Evolutionary conservation across 2,797 vertebrate species (phyloP).

Genomic region (Ctenosaura bakeri): DNA sequence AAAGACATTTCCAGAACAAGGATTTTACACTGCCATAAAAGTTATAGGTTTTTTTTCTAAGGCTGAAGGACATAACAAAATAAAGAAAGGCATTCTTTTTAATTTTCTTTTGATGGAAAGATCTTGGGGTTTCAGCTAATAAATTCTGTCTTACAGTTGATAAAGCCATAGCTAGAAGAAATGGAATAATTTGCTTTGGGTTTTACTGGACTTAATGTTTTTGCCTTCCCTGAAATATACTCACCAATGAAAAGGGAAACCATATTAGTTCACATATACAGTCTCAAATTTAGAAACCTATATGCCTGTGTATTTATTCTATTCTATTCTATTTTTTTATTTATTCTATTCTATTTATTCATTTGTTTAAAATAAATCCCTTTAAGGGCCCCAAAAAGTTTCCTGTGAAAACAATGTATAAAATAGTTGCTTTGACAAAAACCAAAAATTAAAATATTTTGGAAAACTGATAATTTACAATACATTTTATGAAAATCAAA

Average conservation of each 20-base stretch:
- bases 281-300: neutral
- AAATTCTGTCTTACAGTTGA: neutral
- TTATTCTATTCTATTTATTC: too few species aligned
- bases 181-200: neutral
- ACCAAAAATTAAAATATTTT: neutral
- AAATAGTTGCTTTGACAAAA: neutral
- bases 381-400: neutral
- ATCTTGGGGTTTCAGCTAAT: neutral
- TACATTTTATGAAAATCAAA: neutral
- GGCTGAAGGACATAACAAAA: neutral
- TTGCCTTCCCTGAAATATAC: neutral
- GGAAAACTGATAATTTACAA: neutral
- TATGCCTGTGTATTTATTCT: neutral
- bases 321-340: neutral
- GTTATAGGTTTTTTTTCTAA: conserved; percentile 6
- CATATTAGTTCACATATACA: neutral
- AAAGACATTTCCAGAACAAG: conserved; percentile 1
- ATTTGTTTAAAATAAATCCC: neutral
- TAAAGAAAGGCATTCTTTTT: neutral
- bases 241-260: conserved; percentile 7
- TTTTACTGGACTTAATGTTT: neutral
- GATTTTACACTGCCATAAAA: conserved; percentile 24
- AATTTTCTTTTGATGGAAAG: neutral
- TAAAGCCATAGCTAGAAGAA: neutral
- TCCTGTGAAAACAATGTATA: neutral